Conservation (phyloP, 2,888 invertebrate genomes). For the Synanthedon myopaeformis region DNA sequence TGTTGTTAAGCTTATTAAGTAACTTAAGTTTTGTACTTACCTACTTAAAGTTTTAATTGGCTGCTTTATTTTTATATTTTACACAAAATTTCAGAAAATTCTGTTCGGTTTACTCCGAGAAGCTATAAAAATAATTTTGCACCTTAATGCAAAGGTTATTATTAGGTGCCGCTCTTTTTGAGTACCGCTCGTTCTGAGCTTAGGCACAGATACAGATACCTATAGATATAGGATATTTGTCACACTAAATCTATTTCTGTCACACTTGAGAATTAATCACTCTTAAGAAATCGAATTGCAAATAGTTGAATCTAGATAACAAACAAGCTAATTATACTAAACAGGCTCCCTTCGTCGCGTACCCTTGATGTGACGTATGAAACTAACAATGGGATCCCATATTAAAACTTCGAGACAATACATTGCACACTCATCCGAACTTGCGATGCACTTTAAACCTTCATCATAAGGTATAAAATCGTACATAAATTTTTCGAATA, state of each 20-base stretch:
- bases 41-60: no score
- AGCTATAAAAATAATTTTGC: no score
- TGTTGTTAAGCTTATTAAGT: no score
- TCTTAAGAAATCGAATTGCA: slow-evolving; percentile 18
- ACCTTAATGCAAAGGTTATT: no score
- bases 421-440: not conserved
- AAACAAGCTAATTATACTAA: slow-evolving; percentile 53
- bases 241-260: slow-evolving; percentile 3
- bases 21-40: no score
- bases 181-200: no score
- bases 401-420: not conserved
- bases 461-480: not conserved
- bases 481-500: not conserved
- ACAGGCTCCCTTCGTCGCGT: slow-evolving; percentile 19
- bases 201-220: no score
- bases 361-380: slow-evolving; percentile 41
- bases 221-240: not conserved
- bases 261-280: slow-evolving; percentile 7
- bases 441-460: not conserved
- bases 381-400: slow-evolving; percentile 29
- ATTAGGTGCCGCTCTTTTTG: no score
- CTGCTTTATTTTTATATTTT: no score
- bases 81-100: no score
- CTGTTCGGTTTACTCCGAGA: no score
- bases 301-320: slow-evolving; percentile 40